A percentile compares a stretch with the other conserved stretches of the same genome.
Conservation (phyloP, 2,113 vertebrate species). For the Syngnathus scovelli region DNA sequence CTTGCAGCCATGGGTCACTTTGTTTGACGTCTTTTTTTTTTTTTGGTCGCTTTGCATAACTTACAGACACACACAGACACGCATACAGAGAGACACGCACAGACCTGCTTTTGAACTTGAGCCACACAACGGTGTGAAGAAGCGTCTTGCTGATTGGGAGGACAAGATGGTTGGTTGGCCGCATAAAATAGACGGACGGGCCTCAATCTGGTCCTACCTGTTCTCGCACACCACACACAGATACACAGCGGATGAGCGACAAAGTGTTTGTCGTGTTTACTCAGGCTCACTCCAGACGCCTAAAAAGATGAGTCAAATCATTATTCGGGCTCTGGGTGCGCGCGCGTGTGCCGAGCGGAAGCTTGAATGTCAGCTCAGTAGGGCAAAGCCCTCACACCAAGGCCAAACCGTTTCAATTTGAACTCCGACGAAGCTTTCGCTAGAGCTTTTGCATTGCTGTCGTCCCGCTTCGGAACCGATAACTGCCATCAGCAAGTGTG, state of each 20-base stretch:
- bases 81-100: background rate
- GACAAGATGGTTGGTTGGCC: slow-evolving; percentile 28
- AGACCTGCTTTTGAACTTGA: slow-evolving; percentile 18
- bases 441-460: background rate
- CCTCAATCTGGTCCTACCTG: slow-evolving; percentile 55
- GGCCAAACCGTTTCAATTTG: background rate
- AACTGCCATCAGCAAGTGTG: background rate
- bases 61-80: slow-evolving; percentile 1
- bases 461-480: background rate
- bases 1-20: slow-evolving; percentile 38
- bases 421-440: background rate
- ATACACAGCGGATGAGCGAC: background rate
- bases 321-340: background rate
- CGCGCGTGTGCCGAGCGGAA: background rate
- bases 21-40: slow-evolving; percentile 22
- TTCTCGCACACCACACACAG: slow-evolving; percentile 27
- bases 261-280: background rate
- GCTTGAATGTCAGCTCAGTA: background rate
- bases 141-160: background rate
- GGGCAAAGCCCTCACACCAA: background rate
- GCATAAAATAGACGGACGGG: slow-evolving; percentile 25
- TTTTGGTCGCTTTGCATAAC: slow-evolving; percentile 4
- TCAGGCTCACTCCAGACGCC: background rate
- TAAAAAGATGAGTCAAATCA: background rate
- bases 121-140: slow-evolving; percentile 7